Evolutionary conservation across 2,888 invertebrate genomes (phyloP).

Genomic region (Lycophotia porphyrea): DNA sequence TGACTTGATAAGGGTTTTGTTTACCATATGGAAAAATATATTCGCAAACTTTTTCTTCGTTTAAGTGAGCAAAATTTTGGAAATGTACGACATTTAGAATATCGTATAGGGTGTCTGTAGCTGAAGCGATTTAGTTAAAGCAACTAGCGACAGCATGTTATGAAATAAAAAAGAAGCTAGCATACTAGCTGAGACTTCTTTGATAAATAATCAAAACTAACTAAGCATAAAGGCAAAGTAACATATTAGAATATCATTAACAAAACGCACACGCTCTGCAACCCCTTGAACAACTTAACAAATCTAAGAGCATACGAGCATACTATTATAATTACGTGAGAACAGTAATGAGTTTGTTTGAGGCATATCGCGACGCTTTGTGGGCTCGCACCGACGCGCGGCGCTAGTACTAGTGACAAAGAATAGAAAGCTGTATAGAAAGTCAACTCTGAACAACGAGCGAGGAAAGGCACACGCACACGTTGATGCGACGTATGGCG

Average conservation of each 20-base stretch:
- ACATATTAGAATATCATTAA: conserved; percentile 18
- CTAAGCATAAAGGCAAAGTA: background rate
- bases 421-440: conserved; percentile 13
- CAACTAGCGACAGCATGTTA: background rate
- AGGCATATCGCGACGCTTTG: conserved; percentile 59
- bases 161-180: background rate
- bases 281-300: conserved; percentile 32
- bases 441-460: background rate
- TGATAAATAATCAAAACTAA: background rate
- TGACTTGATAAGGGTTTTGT: background rate
- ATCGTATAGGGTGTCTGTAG: background rate
- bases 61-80: background rate
- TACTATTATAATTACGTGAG: conserved; percentile 62
- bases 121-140: background rate
- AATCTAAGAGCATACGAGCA: conserved; percentile 50
- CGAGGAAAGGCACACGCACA: background rate
- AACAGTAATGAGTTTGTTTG: conserved; percentile 69
- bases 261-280: conserved; percentile 18
- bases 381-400: conserved; percentile 35
- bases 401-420: conserved; percentile 18
- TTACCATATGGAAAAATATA: background rate
- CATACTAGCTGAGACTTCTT: background rate
- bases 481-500: too few relatives aligned
- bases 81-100: background rate
- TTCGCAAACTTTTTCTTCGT: background rate